Percentiles rank a stretch among this genome's conserved stretches.
Evolutionary conservation across 2,888 invertebrate genomes (phyloP).

Genomic region (Strigamia transsilvanica): DNA sequence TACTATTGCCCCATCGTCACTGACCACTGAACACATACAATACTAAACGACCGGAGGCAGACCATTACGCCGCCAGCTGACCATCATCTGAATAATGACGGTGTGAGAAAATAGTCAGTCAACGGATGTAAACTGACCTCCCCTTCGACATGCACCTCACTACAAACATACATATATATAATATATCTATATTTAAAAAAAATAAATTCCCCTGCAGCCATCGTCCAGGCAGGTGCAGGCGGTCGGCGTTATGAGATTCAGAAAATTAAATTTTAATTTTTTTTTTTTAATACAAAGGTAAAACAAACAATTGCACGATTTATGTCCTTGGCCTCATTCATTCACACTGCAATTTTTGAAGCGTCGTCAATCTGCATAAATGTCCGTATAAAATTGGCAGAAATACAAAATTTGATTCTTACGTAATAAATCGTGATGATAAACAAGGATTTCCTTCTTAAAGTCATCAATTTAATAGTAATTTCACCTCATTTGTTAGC

Average conservation of each 20-base stretch:
- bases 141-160: conserved; percentile 13
- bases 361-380: conserved; percentile 21
- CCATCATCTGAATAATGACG: conserved; percentile 25
- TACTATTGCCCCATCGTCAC: conserved; percentile 26
- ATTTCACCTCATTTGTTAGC: conserved; percentile 24
- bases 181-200: background rate
- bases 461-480: conserved; percentile 7
- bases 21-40: conserved; percentile 14
- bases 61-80: conserved; percentile 18
- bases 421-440: conserved; percentile 30
- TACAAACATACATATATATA: background rate
- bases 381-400: conserved; percentile 10
- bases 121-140: conserved; percentile 26
- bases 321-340: conserved; percentile 12
- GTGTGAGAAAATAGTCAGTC: conserved; percentile 26
- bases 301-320: background rate
- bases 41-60: background rate
- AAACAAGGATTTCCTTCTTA: conserved; percentile 30
- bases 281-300: no score
- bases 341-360: conserved; percentile 3
- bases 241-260: background rate
- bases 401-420: conserved; percentile 21
- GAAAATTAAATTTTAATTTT: background rate
- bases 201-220: background rate
- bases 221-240: background rate